phyloP scores from a whole-genome alignment of 2,113 vertebrate species.

The Pimephales promelas region DNA sequence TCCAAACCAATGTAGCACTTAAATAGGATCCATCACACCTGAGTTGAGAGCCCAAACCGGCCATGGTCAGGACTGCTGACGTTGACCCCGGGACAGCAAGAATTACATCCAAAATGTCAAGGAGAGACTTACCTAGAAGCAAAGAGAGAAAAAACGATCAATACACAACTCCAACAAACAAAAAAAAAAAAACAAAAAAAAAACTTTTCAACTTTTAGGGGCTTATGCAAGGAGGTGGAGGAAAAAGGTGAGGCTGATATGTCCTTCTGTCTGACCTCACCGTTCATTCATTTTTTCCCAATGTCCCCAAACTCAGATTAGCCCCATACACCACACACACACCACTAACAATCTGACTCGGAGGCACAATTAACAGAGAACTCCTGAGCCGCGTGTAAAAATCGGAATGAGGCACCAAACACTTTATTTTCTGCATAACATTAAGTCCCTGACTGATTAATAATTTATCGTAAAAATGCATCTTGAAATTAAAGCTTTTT shows the following conservation, averaged over 20 bases:
- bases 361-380: slow-evolving; percentile 63
- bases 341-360: slow-evolving; percentile 47
- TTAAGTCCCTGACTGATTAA: slow-evolving; percentile 62
- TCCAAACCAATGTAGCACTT: slow-evolving; percentile 26
- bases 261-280: slow-evolving; percentile 27
- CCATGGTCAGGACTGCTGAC: slow-evolving; percentile 3
- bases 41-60: slow-evolving; percentile 25
- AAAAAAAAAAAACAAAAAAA: not conserved
- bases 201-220: slow-evolving; percentile 17
- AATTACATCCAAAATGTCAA: slow-evolving; percentile 47
- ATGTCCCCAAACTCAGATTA: slow-evolving; percentile 34
- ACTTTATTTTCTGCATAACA: slow-evolving; percentile 64
- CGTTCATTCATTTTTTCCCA: slow-evolving; percentile 6
- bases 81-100: slow-evolving; percentile 25
- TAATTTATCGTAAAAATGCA: slow-evolving; percentile 64
- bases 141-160: slow-evolving; percentile 46
- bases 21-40: slow-evolving; percentile 46
- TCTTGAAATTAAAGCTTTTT: slow-evolving; percentile 59
- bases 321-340: slow-evolving; percentile 3
- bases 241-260: slow-evolving; percentile 31
- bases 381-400: slow-evolving; percentile 58
- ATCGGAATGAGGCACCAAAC: slow-evolving; percentile 62
- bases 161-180: slow-evolving; percentile 34
- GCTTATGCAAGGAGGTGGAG: not conserved
- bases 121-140: slow-evolving; percentile 61